A percentile compares a stretch with the other conserved stretches of the same genome.
These are phyloP conservation scores for Burhinus oedicnemus DNA, from an alignment of 2,113 vertebrate genomes.

Conservation along the genomic window DNA sequence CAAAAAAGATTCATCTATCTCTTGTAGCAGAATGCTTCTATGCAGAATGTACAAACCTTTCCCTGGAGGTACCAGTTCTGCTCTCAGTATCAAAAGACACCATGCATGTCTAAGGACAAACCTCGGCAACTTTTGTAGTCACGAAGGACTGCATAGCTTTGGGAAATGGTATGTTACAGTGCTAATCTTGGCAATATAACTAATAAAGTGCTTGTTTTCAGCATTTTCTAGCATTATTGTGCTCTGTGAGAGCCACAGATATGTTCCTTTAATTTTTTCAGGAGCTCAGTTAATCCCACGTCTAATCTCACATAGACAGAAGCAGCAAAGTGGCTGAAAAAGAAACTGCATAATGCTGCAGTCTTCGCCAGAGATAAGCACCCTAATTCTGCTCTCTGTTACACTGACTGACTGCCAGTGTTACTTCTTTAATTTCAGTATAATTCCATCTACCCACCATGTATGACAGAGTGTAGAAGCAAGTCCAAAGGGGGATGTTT, in stretches of 20 bases:
- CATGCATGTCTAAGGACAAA: neutral
- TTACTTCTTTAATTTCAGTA: neutral
- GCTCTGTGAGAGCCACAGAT: neutral
- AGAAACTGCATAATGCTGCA: neutral
- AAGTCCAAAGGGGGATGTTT: neutral
- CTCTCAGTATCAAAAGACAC: neutral
- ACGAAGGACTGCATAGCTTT: neutral
- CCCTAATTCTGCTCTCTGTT: neutral
- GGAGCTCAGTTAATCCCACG: neutral
- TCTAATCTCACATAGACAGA: conserved; percentile 8
- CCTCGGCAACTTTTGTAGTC: neutral
- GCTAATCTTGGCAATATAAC: neutral
- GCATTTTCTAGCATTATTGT: neutral
- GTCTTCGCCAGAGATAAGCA: neutral
- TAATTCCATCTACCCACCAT: neutral
- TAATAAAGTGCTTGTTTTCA: neutral
- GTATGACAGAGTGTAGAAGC: neutral
- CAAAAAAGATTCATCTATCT: neutral
- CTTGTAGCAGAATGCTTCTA: neutral
- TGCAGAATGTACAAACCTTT: neutral
- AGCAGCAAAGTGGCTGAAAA: neutral
- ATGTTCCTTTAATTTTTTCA: neutral
- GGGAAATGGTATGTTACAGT: neutral
- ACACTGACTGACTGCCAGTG: neutral
- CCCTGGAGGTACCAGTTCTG: neutral